These are phyloP conservation scores for Camelus bactrianus DNA, from an alignment of 2,113 vertebrate species.

Conservation along the genomic window DNA sequence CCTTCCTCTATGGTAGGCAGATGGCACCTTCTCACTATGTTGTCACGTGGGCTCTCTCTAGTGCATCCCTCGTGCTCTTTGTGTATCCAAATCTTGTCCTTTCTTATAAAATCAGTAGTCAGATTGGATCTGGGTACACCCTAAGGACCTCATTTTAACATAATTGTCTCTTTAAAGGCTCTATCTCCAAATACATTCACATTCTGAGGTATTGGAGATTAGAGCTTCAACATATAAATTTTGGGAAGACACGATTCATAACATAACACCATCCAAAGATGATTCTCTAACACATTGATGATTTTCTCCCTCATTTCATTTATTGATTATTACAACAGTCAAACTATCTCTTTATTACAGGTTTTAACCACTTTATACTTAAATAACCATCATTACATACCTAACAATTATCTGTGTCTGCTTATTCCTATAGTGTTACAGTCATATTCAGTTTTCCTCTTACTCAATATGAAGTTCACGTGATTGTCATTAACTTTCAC, in stretches of 20 bases:
- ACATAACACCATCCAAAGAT: neutral
- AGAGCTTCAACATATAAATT: neutral
- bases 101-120: neutral
- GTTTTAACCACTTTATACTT: neutral
- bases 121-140: neutral
- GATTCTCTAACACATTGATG: neutral
- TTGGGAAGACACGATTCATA: neutral
- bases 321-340: neutral
- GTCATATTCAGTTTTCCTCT: neutral
- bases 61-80: neutral
- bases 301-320: neutral
- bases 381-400: neutral
- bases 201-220: neutral
- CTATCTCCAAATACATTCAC: neutral
- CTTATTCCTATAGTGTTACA: neutral
- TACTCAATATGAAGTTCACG: neutral
- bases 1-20: neutral
- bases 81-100: neutral
- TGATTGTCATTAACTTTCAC: neutral
- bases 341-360: neutral
- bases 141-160: neutral
- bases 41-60: too few relatives aligned
- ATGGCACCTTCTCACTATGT: rapidly evolving
- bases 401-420: neutral
- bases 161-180: neutral